Evolutionary conservation across 2,888 invertebrate genomes (phyloP).

Genomic region (Seira musarum): DNA sequence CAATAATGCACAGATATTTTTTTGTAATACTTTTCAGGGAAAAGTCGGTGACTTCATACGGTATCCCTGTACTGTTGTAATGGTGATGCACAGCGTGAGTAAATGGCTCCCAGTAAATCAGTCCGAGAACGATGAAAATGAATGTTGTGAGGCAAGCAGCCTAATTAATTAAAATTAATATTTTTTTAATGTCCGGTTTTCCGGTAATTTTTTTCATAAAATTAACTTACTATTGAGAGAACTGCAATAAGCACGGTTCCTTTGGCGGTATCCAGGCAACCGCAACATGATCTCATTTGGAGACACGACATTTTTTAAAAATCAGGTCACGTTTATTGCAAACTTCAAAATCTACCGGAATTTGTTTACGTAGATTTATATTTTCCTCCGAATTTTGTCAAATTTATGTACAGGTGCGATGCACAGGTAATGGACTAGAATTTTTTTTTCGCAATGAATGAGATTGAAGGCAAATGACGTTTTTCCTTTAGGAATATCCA

Average conservation of each 20-base stretch:
- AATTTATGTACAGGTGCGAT: neutral
- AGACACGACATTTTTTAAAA: too few species aligned
- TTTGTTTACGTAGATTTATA: neutral
- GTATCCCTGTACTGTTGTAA: slow-evolving; percentile 61
- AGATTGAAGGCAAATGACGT: neutral
- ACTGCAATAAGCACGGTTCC: slow-evolving; percentile 64
- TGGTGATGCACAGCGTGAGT: slow-evolving; percentile 56
- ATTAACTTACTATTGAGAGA: slow-evolving; percentile 64
- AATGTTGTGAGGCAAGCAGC: slow-evolving; percentile 64
- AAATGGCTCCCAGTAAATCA: slow-evolving; percentile 67
- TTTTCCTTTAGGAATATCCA: too few species aligned
- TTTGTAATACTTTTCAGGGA: slow-evolving; percentile 58
- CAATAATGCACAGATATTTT: slow-evolving; percentile 10
- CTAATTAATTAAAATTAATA: slow-evolving; percentile 42
- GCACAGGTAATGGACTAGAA: neutral
- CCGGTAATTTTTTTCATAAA: neutral
- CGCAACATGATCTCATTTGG: slow-evolving; percentile 67
- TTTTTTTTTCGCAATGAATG: neutral
- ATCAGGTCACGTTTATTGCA: too few species aligned
- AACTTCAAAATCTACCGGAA: neutral
- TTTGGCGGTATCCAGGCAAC: slow-evolving; percentile 66
- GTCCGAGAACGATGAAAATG: slow-evolving; percentile 64
- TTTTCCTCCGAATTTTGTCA: neutral
- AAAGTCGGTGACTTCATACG: slow-evolving; percentile 60
- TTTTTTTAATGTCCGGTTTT: neutral